Evolutionary conservation across 2,888 invertebrate genomes (phyloP).

Genomic region (Cotesia congregata): DNA sequence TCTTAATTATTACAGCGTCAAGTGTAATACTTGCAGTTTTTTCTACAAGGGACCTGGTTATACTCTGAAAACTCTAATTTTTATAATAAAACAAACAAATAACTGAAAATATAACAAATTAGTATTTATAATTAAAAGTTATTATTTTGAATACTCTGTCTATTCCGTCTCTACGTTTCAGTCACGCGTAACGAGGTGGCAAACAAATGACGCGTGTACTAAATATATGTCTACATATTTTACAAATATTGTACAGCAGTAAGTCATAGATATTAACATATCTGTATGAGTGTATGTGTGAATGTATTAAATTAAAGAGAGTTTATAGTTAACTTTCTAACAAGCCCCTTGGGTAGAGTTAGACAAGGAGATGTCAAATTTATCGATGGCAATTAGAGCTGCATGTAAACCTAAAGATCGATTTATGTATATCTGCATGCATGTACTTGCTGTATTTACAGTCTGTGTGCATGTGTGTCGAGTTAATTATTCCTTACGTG

Average conservation of each 20-base stretch:
- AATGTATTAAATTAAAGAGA: neutral
- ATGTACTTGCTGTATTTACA: conserved; percentile 3
- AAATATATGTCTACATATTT: conserved; percentile 24
- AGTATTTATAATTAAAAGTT: neutral
- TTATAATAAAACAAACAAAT: neutral
- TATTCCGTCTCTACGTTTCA: conserved; percentile 4
- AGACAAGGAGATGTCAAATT: conserved; percentile 49
- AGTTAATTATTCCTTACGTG: conserved; percentile 1
- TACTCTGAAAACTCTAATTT: too few relatives aligned
- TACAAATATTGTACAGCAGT: neutral
- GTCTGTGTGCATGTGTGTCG: neutral
- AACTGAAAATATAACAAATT: neutral
- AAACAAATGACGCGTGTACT: conserved; percentile 41
- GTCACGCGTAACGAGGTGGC: conserved; percentile 44
- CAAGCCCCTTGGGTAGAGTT: conserved; percentile 28
- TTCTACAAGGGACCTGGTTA: too few relatives aligned
- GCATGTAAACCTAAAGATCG: conserved; percentile 46
- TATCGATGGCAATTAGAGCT: conserved; percentile 51
- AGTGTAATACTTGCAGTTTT: too few relatives aligned
- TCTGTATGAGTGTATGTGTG: neutral
- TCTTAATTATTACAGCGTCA: too few relatives aligned
- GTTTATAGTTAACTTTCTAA: conserved; percentile 49
- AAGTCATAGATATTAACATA: conserved; percentile 11
- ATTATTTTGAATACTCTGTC: neutral
- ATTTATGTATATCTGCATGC: conserved; percentile 47